Percentiles rank a stretch among this genome's conserved stretches.
These are phyloP conservation scores for Drosophila ironensis DNA, from an alignment of 1,140 invertebrate species.

Conservation along the genomic window DNA sequence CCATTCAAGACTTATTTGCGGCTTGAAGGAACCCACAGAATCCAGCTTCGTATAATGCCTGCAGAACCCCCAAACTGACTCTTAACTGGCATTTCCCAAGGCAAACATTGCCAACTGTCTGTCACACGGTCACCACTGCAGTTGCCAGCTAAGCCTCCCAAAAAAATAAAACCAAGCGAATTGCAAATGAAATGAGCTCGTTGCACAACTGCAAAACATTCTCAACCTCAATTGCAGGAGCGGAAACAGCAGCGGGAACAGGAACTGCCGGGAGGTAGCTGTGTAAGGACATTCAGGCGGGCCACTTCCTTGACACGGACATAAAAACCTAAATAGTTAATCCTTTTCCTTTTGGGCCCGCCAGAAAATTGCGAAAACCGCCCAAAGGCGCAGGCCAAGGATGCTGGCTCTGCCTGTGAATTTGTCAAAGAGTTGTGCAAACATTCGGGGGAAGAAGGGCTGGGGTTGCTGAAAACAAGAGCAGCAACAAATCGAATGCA, in stretches of 20 bases:
- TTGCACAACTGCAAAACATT: constrained; percentile 16
- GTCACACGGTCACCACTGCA: not conserved
- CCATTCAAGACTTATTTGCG: not conserved
- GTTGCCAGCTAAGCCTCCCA: constrained; percentile 2
- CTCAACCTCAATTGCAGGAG: constrained; percentile 23
- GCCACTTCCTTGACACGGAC: constrained; percentile 59
- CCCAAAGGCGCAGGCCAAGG: constrained; percentile 36
- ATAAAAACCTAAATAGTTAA: constrained; percentile 69
- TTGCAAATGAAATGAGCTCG: constrained; percentile 33
- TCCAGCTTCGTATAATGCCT: constrained; percentile 3
- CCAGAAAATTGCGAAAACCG: constrained; percentile 63
- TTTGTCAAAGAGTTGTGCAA: constrained; percentile 78
- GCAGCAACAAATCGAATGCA: constrained; percentile 75
- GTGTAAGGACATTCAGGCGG: constrained; percentile 13
- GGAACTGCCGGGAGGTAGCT: constrained; percentile 13
- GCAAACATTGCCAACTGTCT: constrained; percentile 12
- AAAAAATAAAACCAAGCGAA: constrained; percentile 8
- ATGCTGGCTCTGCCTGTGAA: constrained; percentile 57
- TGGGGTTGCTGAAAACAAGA: constrained; percentile 17
- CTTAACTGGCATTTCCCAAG: constrained; percentile 5
- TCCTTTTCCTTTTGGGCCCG: constrained; percentile 50
- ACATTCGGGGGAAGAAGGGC: constrained; percentile 35
- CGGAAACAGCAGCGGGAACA: constrained; percentile 7
- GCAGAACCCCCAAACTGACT: constrained; percentile 4
- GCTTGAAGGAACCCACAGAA: constrained; percentile 7